Evolutionary conservation across 30 jellyfish, hydroid and myxozoan species (phyloP).

Genomic region (Turritopsis dohrnii): DNA sequence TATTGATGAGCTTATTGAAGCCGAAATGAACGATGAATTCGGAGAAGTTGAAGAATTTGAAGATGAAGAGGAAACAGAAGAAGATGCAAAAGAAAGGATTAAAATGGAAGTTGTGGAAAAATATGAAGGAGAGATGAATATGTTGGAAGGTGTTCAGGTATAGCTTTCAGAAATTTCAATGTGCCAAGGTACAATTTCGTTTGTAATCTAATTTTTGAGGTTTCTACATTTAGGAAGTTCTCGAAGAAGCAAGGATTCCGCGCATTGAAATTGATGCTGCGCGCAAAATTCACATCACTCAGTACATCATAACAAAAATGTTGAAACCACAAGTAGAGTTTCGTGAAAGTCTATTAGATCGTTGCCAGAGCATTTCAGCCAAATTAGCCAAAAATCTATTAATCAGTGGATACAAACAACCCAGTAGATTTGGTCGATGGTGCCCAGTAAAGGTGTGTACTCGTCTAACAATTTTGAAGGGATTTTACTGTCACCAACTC

Average conservation of each 20-base stretch:
- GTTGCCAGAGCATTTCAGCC: slow-evolving; percentile 61
- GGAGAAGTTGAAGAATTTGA: slow-evolving; percentile 80
- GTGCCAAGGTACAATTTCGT: too few species aligned
- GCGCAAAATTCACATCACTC: slow-evolving; percentile 67
- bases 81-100: slow-evolving; percentile 83
- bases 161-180: neutral
- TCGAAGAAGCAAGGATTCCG: slow-evolving; percentile 74
- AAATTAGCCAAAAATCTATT: slow-evolving; percentile 57
- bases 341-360: slow-evolving; percentile 69
- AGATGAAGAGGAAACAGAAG: slow-evolving; percentile 91
- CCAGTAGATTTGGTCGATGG: slow-evolving; percentile 87
- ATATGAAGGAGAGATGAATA: slow-evolving; percentile 58
- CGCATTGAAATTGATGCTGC: slow-evolving; percentile 69
- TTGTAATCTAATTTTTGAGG: neutral
- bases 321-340: slow-evolving; percentile 61
- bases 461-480: neutral
- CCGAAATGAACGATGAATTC: slow-evolving; percentile 29
- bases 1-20: slow-evolving; percentile 58
- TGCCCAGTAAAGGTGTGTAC: slow-evolving; percentile 84
- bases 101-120: slow-evolving; percentile 62
- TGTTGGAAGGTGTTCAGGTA: slow-evolving; percentile 51
- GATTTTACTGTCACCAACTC: too few species aligned
- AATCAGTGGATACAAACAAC: slow-evolving; percentile 63
- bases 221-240: slow-evolving; percentile 43
- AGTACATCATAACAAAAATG: slow-evolving; percentile 48